Base-by-base conservation (phyloP, 2,888 invertebrate genomes). In the Antheraea assamensis region DNA sequence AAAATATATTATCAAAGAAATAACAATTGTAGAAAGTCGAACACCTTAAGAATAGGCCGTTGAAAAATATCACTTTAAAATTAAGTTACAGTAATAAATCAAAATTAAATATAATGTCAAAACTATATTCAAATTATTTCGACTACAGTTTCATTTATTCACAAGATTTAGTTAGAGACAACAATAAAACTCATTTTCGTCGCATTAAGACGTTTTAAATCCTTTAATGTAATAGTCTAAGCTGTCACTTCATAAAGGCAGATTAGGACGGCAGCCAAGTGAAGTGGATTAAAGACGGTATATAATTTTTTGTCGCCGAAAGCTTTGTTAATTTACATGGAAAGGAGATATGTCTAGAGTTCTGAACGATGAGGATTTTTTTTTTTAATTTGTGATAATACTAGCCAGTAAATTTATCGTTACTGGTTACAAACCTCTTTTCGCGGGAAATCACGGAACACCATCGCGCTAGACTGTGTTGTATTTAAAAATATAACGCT, bases 261-360 rank as follows among this genome's bases (percentile, higher is more conserved):
- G 74, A 72, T 72, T 72, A 75, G 75, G 74, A 74, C 71, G 76
- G 72, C 73, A 73, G 72, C 74, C 74, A 79, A 83, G 82, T 82
- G 81, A 83, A 82, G 80, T 79, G 80, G 81, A 82, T 83, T 81
- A 78, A 81, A 78, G 77, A 75, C 75, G 78, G 79, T 78, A 78
- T 79, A 76, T 77, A 77, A 77, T 77, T 84, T 84, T 83, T 82
- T 80, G 72, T 76, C n/a, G 49, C 76, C 82, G 81, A 85, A 84
- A 81, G 80, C 78, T 80, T 82, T 77, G 79, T 81, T 84, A 85
- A 86, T 85, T 86, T 84, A 85, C 83, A 86, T 85, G 85, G 87
- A 82, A 85, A 78, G 82, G 80, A 76, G 72, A 66, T 30, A 27
- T 27, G 35, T 58, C 64, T 24, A 24, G 19, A 64, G 66, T 64